A percentile compares a stretch with the other conserved stretches of the same genome.
phyloP scores from a whole-genome alignment of 2,113 vertebrate species.

The Amblyornis subalaris region DNA sequence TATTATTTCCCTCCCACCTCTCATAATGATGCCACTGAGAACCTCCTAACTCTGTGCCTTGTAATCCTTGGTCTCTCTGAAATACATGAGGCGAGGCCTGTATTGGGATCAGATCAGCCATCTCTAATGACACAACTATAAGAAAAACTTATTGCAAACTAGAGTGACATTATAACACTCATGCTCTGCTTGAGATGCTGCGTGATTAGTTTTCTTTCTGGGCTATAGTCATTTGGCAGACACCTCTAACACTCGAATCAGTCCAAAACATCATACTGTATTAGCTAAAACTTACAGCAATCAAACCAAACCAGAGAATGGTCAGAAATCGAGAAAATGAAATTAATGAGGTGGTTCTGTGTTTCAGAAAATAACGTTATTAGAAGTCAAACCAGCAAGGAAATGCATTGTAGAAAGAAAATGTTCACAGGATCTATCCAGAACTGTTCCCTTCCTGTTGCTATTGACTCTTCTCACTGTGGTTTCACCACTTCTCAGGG shows the following conservation, averaged over 20 bases:
- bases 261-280: background rate
- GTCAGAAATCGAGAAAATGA: background rate
- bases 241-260: background rate
- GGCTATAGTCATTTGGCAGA: background rate
- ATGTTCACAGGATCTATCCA: background rate
- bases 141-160: background rate
- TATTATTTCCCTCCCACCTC: background rate
- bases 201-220: background rate
- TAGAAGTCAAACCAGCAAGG: background rate
- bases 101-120: background rate
- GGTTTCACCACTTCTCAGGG: background rate
- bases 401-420: background rate
- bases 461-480: background rate
- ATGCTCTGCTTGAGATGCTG: background rate
- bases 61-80: background rate
- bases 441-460: background rate
- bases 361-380: background rate
- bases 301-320: background rate
- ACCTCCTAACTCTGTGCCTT: background rate
- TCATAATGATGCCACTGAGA: background rate
- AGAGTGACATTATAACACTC: background rate
- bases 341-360: background rate
- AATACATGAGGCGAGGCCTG: background rate
- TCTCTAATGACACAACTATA: background rate
- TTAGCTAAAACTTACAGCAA: slow-evolving; percentile 4